phyloP scores from a whole-genome alignment of 2,888 invertebrate genomes.

The Luperina testacea region DNA sequence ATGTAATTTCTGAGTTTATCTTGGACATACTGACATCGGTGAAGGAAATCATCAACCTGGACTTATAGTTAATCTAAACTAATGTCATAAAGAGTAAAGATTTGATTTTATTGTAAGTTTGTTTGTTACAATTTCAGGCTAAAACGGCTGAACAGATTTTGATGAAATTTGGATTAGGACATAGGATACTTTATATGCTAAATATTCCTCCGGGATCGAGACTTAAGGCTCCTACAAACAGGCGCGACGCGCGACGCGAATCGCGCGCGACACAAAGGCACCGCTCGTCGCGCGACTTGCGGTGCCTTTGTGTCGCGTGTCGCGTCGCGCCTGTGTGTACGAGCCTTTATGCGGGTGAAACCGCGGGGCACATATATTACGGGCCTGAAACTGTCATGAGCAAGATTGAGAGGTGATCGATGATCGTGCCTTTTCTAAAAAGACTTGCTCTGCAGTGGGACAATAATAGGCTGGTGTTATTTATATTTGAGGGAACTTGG shows the following conservation, averaged over 20 bases:
- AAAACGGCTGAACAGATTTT: background rate
- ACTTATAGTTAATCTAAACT: too few species aligned
- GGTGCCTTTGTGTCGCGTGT: too few species aligned
- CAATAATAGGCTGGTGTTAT: background rate
- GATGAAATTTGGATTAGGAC: background rate
- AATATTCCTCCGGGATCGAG: background rate
- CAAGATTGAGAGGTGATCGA: background rate
- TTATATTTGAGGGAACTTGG: background rate
- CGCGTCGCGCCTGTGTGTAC: too few species aligned
- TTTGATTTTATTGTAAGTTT: background rate
- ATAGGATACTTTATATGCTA: background rate
- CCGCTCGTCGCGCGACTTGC: too few species aligned
- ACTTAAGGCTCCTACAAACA: too few species aligned
- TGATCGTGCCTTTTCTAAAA: background rate
- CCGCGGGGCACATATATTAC: background rate
- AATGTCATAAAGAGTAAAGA: too few species aligned
- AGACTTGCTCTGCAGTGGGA: background rate
- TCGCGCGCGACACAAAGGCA: too few species aligned
- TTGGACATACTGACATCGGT: background rate
- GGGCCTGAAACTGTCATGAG: background rate
- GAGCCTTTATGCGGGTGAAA: background rate
- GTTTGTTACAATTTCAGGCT: background rate
- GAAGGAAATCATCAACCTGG: background rate
- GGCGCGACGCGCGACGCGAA: too few species aligned
- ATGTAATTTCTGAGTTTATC: background rate